phyloP scores from a whole-genome alignment of 2,113 vertebrate species.

The Rhinopithecus roxellana region DNA sequence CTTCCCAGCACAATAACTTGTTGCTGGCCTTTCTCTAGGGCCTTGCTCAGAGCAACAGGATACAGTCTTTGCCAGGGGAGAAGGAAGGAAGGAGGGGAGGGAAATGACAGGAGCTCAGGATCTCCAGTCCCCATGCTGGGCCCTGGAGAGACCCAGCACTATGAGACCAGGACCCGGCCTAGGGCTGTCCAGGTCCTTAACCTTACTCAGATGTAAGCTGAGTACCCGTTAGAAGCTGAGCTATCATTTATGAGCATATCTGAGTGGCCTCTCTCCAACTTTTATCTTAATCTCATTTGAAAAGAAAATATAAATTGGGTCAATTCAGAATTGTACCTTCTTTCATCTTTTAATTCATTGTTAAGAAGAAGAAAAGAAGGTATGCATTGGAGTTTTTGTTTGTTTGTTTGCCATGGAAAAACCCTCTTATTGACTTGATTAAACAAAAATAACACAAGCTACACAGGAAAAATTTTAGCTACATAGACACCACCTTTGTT shows the following conservation, averaged over 20 bases:
- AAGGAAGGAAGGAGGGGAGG: conserved; percentile 24
- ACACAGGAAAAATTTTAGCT: no score
- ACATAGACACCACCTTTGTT: no score
- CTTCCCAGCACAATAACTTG: conserved; percentile 64
- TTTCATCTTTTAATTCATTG: not conserved
- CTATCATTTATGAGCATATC: not conserved
- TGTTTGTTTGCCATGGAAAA: not conserved
- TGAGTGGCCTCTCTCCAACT: not conserved
- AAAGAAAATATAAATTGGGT: conserved; percentile 33
- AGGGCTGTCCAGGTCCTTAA: not conserved
- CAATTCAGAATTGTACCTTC: not conserved
- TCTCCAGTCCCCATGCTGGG: not conserved
- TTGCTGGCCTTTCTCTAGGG: conserved; percentile 65
- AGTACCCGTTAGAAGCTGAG: not conserved
- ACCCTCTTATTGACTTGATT: no score
- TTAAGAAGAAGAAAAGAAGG: conserved; percentile 32
- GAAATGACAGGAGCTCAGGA: not conserved
- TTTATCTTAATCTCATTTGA: conserved; percentile 43
- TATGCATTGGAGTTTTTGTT: not conserved
- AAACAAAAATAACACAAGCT: no score
- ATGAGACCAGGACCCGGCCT: not conserved
- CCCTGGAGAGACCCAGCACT: not conserved
- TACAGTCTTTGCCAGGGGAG: conserved; percentile 64
- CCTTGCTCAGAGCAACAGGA: conserved; percentile 71
- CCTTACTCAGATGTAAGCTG: not conserved